Evolutionary conservation across 1,140 invertebrate genomes (phyloP), one percentile per base, ranked within the genome.

Genomic region (Rhyacophila brunnea): DNA sequence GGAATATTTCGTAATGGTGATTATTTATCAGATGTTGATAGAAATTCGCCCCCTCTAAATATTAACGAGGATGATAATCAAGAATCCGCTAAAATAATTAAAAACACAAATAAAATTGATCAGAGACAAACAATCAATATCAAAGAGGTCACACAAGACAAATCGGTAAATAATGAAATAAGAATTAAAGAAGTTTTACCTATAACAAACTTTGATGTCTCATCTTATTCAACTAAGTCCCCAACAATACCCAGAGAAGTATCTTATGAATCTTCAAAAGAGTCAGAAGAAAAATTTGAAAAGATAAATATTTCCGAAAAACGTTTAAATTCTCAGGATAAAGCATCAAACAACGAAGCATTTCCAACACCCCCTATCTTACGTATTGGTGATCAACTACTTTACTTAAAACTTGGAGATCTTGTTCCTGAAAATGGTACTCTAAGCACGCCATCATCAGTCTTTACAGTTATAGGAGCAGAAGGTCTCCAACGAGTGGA

Each of bases 91-190:
- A n/a, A n/a, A n/a, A n/a, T n/a, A n/a, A n/a, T n/a, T n/a, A 32
- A 34, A 17, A 52, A 57, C 10, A 19, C 38, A 10, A 57, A 48
- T 18, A 42, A 28, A 28, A 28, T 9, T 5, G 23, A 28, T 5
- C 23, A 28, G 9, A 9, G 11, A 23, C 72, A 68, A 55, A 71
- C 72, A 56, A 73, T 78, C 10, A 78, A 74, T 1, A 79, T 79
- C 19, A 79, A 79, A 60, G 77, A 79, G 68, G 77, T 79, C 11
- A 72, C 73, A 1, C 76, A 72, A 5, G 75, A 77, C 57, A 79
- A 77, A 14, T 75, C 75, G 2, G 65, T 71, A 15, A 74, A 74
- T 35, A 75, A 72, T 32, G 74, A 75, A 36, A 74, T 78, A 3
- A 74, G 74, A 52, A 76, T 79, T 15, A 78, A 77, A 62, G 74